Base-by-base conservation (phyloP, 2,113 vertebrate genomes). In the Myotis yumanensis region DNA sequence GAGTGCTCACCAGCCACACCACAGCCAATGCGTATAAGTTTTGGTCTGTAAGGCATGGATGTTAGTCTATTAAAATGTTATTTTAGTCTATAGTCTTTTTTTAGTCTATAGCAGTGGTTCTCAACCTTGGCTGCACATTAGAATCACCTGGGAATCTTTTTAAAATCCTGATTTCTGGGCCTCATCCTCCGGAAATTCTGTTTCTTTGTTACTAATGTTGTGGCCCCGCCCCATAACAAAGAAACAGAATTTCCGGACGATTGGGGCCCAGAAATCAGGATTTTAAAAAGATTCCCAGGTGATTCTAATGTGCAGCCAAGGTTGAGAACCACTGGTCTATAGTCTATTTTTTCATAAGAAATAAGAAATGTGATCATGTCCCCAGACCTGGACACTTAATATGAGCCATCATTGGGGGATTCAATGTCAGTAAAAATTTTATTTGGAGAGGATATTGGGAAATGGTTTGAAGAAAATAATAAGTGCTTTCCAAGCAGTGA, bases 401-500 rank as follows among this genome's bases (percentile, higher is more conserved):
- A 66, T 62, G 73, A 94, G 37, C 46, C 48, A 62, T 72, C 79
- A 43, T 37, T 64, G 43, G 81, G 35, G 94, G 22, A 76, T 51
- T 64, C 69, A 77, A 8, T 82, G 82, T 91, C 82, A 95, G 32
- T 85, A 85, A 64, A 76, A 90, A 46, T 37, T 37, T 75, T 52
- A 85, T 57, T 85, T 88, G 82, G 37, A 16, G 71, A 90, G 20
- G 28, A 37, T 90, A 83, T 15, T 87, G 43, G 69, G 30, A 86
- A 54, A 69, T 92, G 35, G 18, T 86, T 77, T 90, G 92, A 62
- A 92, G n/a, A 84, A 94, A 62, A 71, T 83, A 62, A 51, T 79
- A 83, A 81, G 54, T 71, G 52, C 64, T 97, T 89, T 95, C 18
- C 8, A 90, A 82, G 71, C 64, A 93, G 75, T 62, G 4, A 91